Percentiles rank a stretch among this genome's conserved stretches.
These are phyloP conservation scores for Tetramorium simillimum DNA, from an alignment of 1,140 invertebrate species.

Conservation along the genomic window DNA sequence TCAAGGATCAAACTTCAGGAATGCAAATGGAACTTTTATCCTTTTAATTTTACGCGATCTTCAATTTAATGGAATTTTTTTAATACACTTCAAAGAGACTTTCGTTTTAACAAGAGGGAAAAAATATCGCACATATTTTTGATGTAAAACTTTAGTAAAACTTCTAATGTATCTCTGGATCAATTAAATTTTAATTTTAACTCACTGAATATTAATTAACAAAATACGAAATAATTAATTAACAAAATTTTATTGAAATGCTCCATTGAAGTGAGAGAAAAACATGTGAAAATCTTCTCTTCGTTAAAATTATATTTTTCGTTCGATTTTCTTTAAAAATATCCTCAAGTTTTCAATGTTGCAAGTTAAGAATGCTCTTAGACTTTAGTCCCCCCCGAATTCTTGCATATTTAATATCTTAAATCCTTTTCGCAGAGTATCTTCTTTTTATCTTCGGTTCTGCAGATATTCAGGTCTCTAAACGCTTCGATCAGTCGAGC, in stretches of 20 bases:
- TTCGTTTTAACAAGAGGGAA: not conserved
- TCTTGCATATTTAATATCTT: not conserved
- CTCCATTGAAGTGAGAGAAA: not conserved
- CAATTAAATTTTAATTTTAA: not conserved
- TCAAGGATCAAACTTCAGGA: slow-evolving; percentile 4
- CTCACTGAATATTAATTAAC: not conserved
- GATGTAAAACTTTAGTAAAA: not conserved
- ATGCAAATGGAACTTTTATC: slow-evolving; percentile 21
- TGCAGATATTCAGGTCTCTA: not conserved
- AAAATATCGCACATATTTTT: not conserved
- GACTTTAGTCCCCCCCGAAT: not conserved
- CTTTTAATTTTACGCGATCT: not conserved
- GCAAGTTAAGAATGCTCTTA: not conserved
- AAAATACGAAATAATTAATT: not conserved
- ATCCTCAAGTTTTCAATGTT: not conserved
- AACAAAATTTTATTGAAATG: not conserved
- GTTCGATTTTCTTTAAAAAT: not conserved
- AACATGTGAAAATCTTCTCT: not conserved
- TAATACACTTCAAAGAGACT: not conserved
- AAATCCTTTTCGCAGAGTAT: not conserved
- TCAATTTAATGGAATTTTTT: slow-evolving; percentile 2
- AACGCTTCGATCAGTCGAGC: not conserved
- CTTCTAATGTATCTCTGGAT: not conserved
- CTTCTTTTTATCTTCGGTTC: not conserved
- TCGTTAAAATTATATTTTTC: not conserved